A percentile compares a stretch with the other conserved stretches of the same genome.
Conservation (phyloP, 2,113 vertebrate genomes). For the Microtus pennsylvanicus region DNA sequence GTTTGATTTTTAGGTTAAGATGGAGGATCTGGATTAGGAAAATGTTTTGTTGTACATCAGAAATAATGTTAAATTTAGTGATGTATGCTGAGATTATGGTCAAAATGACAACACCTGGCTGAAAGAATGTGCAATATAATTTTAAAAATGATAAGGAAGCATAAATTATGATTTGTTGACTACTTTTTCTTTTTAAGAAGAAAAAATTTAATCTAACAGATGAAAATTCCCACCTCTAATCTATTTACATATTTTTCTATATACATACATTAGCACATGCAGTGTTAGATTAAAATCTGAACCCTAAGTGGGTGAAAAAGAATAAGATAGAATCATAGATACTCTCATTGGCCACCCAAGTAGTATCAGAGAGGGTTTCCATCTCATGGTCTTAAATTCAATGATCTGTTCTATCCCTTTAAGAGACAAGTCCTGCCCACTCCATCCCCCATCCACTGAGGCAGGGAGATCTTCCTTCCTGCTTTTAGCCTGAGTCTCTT, state of each 20-base stretch:
- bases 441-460: too few species aligned
- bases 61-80: conserved; percentile 79
- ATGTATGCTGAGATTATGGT: conserved; percentile 81
- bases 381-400: not conserved
- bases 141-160: conserved; percentile 47
- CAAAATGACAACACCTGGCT: conserved; percentile 74
- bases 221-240: not conserved
- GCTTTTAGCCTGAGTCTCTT: too few species aligned
- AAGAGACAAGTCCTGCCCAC: too few species aligned
- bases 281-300: not conserved
- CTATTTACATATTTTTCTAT: not conserved
- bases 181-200: conserved; percentile 40
- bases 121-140: conserved; percentile 66
- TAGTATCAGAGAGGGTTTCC: not conserved
- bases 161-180: conserved; percentile 48
- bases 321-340: not conserved
- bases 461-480: too few species aligned
- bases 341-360: not conserved
- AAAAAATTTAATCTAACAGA: conserved; percentile 32
- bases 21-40: not conserved
- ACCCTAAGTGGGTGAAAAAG: not conserved
- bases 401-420: too few species aligned
- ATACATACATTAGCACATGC: not conserved
- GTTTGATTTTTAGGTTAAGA: conserved; percentile 60
- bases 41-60: conserved; percentile 72